These are phyloP conservation scores for Sarcophaga rosellei DNA, from an alignment of 2,888 invertebrate species.

Conservation along the genomic window DNA sequence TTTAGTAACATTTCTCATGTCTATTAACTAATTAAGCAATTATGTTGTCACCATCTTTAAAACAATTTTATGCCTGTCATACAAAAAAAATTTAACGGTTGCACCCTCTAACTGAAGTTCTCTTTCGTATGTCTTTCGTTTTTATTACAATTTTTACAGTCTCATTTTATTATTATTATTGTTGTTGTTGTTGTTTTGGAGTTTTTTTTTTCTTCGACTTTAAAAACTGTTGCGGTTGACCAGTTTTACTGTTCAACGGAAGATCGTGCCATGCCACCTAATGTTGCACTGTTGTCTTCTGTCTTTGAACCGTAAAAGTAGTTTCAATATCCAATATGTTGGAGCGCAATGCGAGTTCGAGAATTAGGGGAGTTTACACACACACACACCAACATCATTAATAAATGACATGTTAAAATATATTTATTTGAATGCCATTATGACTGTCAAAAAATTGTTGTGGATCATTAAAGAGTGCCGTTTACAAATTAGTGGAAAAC, in stretches of 20 bases:
- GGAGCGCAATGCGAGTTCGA: not conserved
- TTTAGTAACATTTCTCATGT: slow-evolving; percentile 47
- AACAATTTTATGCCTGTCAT: slow-evolving; percentile 38
- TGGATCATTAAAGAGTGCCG: not conserved
- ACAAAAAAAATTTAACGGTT: slow-evolving; percentile 36
- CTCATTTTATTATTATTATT: not conserved
- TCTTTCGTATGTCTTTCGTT: not conserved
- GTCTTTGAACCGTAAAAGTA: slow-evolving; percentile 32
- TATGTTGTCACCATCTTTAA: slow-evolving; percentile 75
- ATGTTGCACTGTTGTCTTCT: not conserved
- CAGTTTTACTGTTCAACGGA: slow-evolving; percentile 58
- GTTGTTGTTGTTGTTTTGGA: slow-evolving; percentile 21
- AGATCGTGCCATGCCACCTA: slow-evolving; percentile 24
- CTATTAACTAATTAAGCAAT: slow-evolving; percentile 78
- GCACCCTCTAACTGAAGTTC: slow-evolving; percentile 39
- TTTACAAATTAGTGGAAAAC: not conserved
- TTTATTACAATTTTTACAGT: slow-evolving; percentile 23
- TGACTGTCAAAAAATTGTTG: slow-evolving; percentile 15
- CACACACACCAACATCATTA: not conserved
- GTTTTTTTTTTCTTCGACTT: slow-evolving; percentile 33
- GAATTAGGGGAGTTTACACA: slow-evolving; percentile 11
- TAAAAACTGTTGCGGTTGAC: slow-evolving; percentile 65
- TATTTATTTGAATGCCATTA: not conserved
- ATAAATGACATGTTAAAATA: slow-evolving; percentile 40
- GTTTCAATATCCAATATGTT: not conserved